Conservation (phyloP, 2,113 vertebrate genomes). For the Coryphaenoides rupestris region DNA sequence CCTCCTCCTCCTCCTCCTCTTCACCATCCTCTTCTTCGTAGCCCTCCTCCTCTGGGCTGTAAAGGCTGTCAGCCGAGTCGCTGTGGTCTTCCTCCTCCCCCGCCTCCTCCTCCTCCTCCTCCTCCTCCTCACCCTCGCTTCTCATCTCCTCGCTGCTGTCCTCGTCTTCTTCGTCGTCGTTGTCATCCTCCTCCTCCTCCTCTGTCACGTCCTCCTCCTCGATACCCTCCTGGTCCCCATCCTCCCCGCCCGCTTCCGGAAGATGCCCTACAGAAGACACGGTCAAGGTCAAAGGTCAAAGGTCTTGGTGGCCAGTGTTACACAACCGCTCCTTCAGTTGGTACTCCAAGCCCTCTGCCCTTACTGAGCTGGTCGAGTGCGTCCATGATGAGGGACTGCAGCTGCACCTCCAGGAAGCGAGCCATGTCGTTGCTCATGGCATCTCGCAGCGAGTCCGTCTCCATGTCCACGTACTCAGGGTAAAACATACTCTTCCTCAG, state of each 20-base stretch:
- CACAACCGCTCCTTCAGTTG: background rate
- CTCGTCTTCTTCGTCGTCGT: conserved; percentile 33
- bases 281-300: background rate
- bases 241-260: background rate
- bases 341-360: conserved; percentile 1
- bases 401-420: conserved; percentile 54
- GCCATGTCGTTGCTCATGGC: conserved; percentile 64
- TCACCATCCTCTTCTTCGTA: conserved; percentile 46
- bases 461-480: conserved; percentile 54
- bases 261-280: conserved; percentile 32
- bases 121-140: conserved; percentile 49
- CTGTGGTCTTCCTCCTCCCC: conserved; percentile 24
- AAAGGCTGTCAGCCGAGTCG: conserved; percentile 37
- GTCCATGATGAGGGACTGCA: conserved; percentile 34
- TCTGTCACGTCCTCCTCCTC: conserved; percentile 51
- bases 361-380: conserved; percentile 55
- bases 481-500: conserved; percentile 62
- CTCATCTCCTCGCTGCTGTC: conserved; percentile 54
- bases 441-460: conserved; percentile 47
- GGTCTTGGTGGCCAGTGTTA: background rate
- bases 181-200: conserved; percentile 37
- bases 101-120: conserved; percentile 51
- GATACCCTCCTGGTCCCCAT: conserved; percentile 35
- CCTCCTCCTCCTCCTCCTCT: background rate
- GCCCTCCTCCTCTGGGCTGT: conserved; percentile 45